Base-by-base conservation (phyloP, 2,797 vertebrate species). In the Limnodromus scolopaceus region DNA sequence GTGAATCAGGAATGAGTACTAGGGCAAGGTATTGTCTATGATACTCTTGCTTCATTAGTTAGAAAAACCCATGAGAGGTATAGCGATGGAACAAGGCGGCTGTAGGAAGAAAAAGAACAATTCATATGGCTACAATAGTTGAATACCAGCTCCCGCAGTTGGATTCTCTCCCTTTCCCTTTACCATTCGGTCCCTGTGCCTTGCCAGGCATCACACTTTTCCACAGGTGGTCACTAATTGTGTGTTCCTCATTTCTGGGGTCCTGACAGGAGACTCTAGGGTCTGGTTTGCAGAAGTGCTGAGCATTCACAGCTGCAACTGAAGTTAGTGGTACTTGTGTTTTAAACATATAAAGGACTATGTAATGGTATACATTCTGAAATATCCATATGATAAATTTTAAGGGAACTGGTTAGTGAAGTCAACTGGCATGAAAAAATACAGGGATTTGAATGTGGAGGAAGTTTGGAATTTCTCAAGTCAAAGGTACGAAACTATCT, bases 201-300 rank as follows among this genome's bases (percentile, higher is more conserved):
- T 95, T 95, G 87, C 92, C 92, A 96, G 93, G 93, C 95, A 91
- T 96, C 93, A 92, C 92, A 95, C 93, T 77, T 96, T 95, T 89
- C 86, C 81, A 89, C 96, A 96, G 95, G 92, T 96, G 93, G 91
- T 77, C 84, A 89, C 81, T 92, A 89, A 92, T 63, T 84, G 68
- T 77, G 71, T 68, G 88, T 91, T 92, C 88, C 75, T 95, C 55
- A 38, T 93, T 97, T 96, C 81, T 95, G 74, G 71, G 74, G 55
- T 96, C 78, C 86, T 60, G 43, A 94, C 51, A 43, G 84, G 64
- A 72, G 74, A 25, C 94, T 80, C 94, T 66, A 24, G 87, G 70
- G 92, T 89, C 84, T 77, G 92, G 45, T 93, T 94, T 94, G 61
- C 85, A 71, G 64, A 91, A 96, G 79, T 78, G 46, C 84, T 93